Base-by-base conservation (phyloP, 2,113 vertebrate genomes). In the Pagrus major region DNA sequence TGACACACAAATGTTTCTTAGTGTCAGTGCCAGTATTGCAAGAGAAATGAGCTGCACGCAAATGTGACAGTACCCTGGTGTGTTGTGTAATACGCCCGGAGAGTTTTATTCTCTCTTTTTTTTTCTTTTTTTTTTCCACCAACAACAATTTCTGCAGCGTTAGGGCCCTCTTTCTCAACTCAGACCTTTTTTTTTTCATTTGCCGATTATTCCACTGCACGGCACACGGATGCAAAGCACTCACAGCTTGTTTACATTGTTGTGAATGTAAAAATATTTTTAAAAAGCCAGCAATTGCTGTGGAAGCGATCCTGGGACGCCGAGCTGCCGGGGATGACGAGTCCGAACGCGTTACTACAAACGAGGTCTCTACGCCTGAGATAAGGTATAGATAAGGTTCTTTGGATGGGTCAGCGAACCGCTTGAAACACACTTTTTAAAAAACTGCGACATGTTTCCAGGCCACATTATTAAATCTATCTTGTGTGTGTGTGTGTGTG, bases 11-110 rank as follows among this genome's bases (percentile, higher is more conserved):
- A 81, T 78, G 58, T 87, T 86, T 80, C 69, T 82, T 63, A 60
- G 59, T 75, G 83, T 84, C 81, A 83, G 65, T 61, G 85, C 65
- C 78, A 70, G 81, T 58, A 66, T 42, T 83, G 72, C 55, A 63
- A 77, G 70, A 85, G 72, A 82, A 93, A 87, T 80, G 84, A 85
- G 81, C 82, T 81, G 71, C 76, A 79, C 79, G 46, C 76, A 81
- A 87, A 89, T 86, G 71, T 80, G 86, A 87, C 90, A 89, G 87
- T 72, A 52, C 88, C 80, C 86, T 84, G 76, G 81, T 90, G 89
- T 83, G 85, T 90, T 89, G 88, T 77, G 75, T 84, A 91, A 92
- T 71, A 86, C 44, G 68, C 86, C 88, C 64, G 8, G 31, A 71
- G 83, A 88, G 73, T 81, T 83, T 80, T 68, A 41, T 78, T 61